Conservation (phyloP, 2,888 invertebrate species). For the Abrostola tripartita region DNA sequence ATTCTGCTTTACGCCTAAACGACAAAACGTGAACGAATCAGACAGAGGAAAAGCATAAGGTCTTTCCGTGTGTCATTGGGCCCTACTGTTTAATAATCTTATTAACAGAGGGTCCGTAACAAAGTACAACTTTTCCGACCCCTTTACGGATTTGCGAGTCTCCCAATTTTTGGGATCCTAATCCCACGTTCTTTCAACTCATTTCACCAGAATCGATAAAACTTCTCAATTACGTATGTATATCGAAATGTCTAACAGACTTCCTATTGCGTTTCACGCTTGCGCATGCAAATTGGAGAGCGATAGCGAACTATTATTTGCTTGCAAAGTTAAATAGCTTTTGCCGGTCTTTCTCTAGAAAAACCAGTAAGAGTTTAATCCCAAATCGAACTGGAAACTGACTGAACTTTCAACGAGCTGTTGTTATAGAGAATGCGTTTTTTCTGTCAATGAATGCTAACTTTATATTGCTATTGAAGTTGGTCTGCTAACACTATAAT, state of each 20-base stretch:
- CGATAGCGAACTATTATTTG: slow-evolving; percentile 74
- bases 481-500: background rate
- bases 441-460: slow-evolving; percentile 35
- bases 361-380: slow-evolving; percentile 72
- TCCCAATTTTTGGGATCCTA: slow-evolving; percentile 46
- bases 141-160: slow-evolving; percentile 41
- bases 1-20: background rate
- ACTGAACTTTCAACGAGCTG: slow-evolving; percentile 49
- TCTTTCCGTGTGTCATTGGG: slow-evolving; percentile 34
- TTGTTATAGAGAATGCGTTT: slow-evolving; percentile 51
- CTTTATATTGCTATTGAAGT: slow-evolving; percentile 34
- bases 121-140: slow-evolving; percentile 46
- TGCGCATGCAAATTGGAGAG: slow-evolving; percentile 71
- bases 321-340: slow-evolving; percentile 80
- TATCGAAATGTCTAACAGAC: slow-evolving; percentile 28
- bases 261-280: slow-evolving; percentile 57
- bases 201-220: slow-evolving; percentile 36
- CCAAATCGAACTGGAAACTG: slow-evolving; percentile 60
- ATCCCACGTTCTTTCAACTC: slow-evolving; percentile 45
- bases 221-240: slow-evolving; percentile 49
- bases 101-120: slow-evolving; percentile 45
- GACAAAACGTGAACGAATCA: background rate
- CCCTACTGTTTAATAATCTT: slow-evolving; percentile 51
- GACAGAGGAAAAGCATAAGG: background rate
- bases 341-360: slow-evolving; percentile 68